Evolutionary conservation across 2,113 vertebrate species (phyloP).

Genomic region (Stegostoma tigrinum): DNA sequence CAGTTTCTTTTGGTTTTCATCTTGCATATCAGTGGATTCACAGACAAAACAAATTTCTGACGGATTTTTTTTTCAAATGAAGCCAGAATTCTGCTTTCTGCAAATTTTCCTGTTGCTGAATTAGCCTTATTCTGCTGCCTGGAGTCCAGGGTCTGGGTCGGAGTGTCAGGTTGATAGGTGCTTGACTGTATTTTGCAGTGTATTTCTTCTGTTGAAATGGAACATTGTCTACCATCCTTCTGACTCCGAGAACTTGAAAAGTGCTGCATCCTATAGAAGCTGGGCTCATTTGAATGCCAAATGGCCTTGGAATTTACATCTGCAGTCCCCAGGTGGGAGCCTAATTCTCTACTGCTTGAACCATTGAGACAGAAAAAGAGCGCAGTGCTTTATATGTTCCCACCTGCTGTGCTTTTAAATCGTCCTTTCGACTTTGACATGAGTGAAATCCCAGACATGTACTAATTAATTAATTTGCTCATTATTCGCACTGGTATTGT

Average conservation of each 20-base stretch:
- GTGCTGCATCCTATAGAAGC: neutral
- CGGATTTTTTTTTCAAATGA: neutral
- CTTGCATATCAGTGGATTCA: neutral
- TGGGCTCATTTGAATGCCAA: neutral
- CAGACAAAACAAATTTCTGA: neutral
- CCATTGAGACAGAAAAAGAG: neutral
- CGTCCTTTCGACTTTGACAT: neutral
- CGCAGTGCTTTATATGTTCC: neutral
- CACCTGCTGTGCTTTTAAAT: conserved; percentile 18
- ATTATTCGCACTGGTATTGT: neutral
- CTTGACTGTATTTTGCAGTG: neutral
- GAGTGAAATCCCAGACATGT: neutral
- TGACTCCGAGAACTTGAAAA: neutral
- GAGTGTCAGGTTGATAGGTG: neutral
- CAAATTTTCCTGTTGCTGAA: neutral
- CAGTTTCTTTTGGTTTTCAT: too few relatives aligned
- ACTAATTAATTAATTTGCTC: neutral
- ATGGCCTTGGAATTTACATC: neutral
- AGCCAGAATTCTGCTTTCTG: neutral
- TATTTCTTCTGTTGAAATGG: neutral
- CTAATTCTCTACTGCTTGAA: neutral
- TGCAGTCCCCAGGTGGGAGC: neutral
- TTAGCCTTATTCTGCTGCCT: neutral
- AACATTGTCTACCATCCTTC: neutral
- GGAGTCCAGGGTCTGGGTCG: neutral